phyloP scores from a whole-genome alignment of 2,888 invertebrate genomes.

The Lithosia quadra region DNA sequence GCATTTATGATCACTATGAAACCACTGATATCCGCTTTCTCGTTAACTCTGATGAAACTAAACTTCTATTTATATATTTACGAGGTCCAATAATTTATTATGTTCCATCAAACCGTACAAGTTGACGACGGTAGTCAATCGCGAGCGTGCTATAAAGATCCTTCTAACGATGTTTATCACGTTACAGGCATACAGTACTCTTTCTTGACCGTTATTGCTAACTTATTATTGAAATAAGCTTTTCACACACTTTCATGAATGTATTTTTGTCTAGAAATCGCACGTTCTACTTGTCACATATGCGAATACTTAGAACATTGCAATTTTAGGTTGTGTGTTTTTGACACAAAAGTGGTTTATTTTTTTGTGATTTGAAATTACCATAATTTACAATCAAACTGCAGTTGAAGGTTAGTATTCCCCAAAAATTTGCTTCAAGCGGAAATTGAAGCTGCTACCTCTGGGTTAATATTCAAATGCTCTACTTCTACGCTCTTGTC shows the following conservation, averaged over 20 bases:
- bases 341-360: neutral
- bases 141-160: conserved; percentile 39
- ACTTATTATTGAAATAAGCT: conserved; percentile 46
- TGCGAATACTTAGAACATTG: neutral
- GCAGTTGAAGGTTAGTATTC: neutral
- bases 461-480: too few relatives aligned
- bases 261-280: conserved; percentile 28
- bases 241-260: conserved; percentile 46
- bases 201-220: conserved; percentile 35
- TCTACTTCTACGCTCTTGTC: too few relatives aligned
- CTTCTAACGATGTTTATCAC: conserved; percentile 46
- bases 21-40: neutral
- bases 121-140: conserved; percentile 37
- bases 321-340: neutral
- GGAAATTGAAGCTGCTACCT: too few relatives aligned
- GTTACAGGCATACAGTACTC: conserved; percentile 25
- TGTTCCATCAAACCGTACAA: conserved; percentile 18
- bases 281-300: conserved; percentile 23
- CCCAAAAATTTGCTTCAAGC: too few relatives aligned
- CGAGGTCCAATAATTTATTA: conserved; percentile 1
- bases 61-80: neutral
- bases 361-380: too few relatives aligned
- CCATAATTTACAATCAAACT: neutral
- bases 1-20: neutral
- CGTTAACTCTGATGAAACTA: neutral